A percentile compares a stretch with the other conserved stretches of the same genome.
These are phyloP conservation scores for Hydrotaea diabolus DNA, from an alignment of 2,888 invertebrate genomes.

Conservation along the genomic window DNA sequence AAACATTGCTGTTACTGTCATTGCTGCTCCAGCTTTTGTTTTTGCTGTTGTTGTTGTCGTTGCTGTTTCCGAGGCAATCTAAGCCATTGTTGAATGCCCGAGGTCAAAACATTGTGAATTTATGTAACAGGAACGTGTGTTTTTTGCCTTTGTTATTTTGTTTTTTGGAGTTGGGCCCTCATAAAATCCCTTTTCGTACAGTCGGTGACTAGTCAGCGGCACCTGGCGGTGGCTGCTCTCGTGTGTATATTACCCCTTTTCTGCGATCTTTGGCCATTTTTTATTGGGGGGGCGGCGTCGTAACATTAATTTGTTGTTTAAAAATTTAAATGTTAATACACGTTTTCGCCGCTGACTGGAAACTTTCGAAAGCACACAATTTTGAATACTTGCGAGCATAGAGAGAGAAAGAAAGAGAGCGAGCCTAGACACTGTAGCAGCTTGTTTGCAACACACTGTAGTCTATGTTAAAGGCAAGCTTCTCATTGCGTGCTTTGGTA, in stretches of 20 bases:
- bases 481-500: background rate
- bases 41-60: slow-evolving; percentile 24
- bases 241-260: background rate
- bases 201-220: background rate
- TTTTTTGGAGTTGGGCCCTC: slow-evolving; percentile 12
- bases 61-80: slow-evolving; percentile 69
- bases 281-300: no score
- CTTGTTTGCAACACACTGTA: background rate
- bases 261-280: background rate
- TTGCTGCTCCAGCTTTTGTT: slow-evolving; percentile 17
- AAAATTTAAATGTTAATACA: slow-evolving; percentile 18
- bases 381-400: background rate
- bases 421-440: background rate
- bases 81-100: slow-evolving; percentile 68
- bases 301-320: background rate
- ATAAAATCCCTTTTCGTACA: slow-evolving; percentile 34
- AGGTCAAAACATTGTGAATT: slow-evolving; percentile 69
- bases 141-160: no score
- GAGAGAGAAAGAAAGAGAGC: no score
- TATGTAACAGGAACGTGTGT: slow-evolving; percentile 65
- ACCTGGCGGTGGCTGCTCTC: no score
- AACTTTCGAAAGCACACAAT: background rate
- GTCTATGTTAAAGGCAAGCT: no score
- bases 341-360: background rate
- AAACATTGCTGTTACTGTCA: slow-evolving; percentile 11